A percentile compares a stretch with the other conserved stretches of the same genome.
Evolutionary conservation across 2,113 vertebrate genomes (phyloP).

Genomic region (Ceratotherium simum): DNA sequence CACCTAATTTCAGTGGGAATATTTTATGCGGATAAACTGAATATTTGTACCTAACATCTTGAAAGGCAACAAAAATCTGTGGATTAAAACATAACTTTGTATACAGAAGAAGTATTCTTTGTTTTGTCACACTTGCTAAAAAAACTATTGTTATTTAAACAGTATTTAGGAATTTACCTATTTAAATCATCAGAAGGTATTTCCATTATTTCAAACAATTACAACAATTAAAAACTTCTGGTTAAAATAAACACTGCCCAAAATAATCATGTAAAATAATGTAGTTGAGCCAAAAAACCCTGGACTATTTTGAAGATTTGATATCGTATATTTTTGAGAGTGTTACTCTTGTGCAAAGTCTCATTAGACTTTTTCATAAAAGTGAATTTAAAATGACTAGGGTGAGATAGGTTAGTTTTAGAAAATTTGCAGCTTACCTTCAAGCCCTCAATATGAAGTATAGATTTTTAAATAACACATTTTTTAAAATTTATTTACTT

Average conservation of each 20-base stretch:
- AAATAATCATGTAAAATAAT: slow-evolving; percentile 17
- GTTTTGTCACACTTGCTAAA: slow-evolving; percentile 12
- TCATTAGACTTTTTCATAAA: not conserved
- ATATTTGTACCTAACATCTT: slow-evolving; percentile 35
- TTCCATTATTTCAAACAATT: slow-evolving; percentile 39
- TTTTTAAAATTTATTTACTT: not conserved
- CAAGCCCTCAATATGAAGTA: not conserved
- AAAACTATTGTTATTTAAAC: not conserved
- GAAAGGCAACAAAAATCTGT: not conserved
- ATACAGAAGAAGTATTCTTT: not conserved
- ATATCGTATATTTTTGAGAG: not conserved
- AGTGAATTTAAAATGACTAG: not conserved
- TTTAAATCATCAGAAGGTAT: not conserved
- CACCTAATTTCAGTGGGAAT: slow-evolving; percentile 77
- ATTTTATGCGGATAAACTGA: slow-evolving; percentile 63
- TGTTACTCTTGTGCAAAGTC: not conserved
- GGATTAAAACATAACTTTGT: not conserved
- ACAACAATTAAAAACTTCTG: not conserved
- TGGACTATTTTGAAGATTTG: not conserved
- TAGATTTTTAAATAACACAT: not conserved
- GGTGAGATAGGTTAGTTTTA: not conserved
- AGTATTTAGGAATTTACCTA: not conserved
- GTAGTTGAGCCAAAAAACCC: not conserved
- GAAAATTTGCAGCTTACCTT: not conserved
- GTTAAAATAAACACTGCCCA: not conserved